phyloP scores from a whole-genome alignment of 2,888 invertebrate species.

The Stegana nigrithorax region DNA sequence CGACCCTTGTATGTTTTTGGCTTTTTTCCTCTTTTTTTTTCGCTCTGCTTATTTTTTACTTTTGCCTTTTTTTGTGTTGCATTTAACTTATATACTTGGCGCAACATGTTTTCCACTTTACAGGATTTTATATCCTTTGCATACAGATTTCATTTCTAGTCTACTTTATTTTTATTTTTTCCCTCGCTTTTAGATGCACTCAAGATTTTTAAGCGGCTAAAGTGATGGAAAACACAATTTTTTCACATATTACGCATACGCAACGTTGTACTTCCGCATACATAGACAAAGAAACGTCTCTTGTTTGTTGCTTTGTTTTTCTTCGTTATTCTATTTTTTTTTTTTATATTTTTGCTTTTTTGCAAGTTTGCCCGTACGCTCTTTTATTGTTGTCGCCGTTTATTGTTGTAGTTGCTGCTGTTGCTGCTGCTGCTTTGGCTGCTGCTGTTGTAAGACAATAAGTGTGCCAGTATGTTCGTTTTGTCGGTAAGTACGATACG shows the following conservation, averaged over 20 bases:
- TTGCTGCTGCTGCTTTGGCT: slow-evolving; percentile 21
- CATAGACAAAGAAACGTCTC: slow-evolving; percentile 39
- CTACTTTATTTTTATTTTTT: not conserved
- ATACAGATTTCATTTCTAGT: not conserved
- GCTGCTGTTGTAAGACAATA: slow-evolving; percentile 53
- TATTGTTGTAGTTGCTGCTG: not conserved
- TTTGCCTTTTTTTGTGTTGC: slow-evolving; percentile 39
- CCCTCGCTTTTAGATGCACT: not conserved
- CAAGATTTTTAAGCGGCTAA: slow-evolving; percentile 34
- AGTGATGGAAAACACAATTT: slow-evolving; percentile 60
- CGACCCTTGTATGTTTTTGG: too few relatives aligned
- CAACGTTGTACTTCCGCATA: slow-evolving; percentile 8
- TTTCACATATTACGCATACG: slow-evolving; percentile 25
- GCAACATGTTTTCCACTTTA: slow-evolving; percentile 59
- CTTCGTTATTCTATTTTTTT: not conserved
- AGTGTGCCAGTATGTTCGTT: slow-evolving; percentile 42
- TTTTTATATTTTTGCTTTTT: slow-evolving; percentile 20
- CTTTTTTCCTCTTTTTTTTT: slow-evolving; percentile 26
- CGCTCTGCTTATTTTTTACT: slow-evolving; percentile 34
- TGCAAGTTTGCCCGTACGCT: too few relatives aligned
- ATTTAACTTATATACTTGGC: slow-evolving; percentile 39
- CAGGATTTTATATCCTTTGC: slow-evolving; percentile 58
- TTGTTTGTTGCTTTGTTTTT: slow-evolving; percentile 40
- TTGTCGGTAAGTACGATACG: slow-evolving; percentile 23
- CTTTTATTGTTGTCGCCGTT: slow-evolving; percentile 27